Percentiles rank a stretch among this genome's conserved stretches.
Evolutionary conservation across 2,888 invertebrate genomes (phyloP).

Genomic region (Microplitis deprimator): DNA sequence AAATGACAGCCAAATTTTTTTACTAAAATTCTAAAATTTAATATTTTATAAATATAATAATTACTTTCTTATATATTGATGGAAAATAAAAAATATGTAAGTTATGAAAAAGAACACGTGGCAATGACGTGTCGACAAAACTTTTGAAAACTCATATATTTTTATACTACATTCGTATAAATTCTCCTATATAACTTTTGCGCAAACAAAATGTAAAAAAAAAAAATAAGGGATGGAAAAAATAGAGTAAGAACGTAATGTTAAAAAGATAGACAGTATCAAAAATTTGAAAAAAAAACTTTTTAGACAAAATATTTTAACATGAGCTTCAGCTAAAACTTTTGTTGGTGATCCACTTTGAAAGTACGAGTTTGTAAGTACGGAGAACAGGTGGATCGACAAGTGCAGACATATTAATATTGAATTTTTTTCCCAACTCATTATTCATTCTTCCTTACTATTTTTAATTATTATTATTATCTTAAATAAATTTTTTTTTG

Average conservation of each 20-base stretch:
- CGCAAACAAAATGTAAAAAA: background rate
- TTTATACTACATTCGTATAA: background rate
- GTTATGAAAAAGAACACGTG: background rate
- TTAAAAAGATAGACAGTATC: background rate
- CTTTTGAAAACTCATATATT: background rate
- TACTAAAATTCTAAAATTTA: too few species aligned
- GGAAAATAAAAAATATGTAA: background rate
- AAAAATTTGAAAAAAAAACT: background rate
- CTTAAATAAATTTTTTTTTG: background rate
- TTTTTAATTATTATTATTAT: too few species aligned
- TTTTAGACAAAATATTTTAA: background rate
- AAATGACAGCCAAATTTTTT: too few species aligned
- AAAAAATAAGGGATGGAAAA: background rate
- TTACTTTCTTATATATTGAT: background rate
- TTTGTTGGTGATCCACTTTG: background rate
- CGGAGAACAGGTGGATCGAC: too few species aligned
- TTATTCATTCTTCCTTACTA: too few species aligned
- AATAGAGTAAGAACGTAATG: background rate
- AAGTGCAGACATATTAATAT: background rate
- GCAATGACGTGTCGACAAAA: background rate
- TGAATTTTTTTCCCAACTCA: background rate
- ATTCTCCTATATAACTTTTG: background rate
- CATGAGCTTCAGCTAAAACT: background rate
- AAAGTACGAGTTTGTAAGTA: constrained; percentile 5
- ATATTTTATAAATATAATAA: too few species aligned